Conservation (phyloP, 2,797 vertebrate genomes). For the Passerculus sandwichensis region DNA sequence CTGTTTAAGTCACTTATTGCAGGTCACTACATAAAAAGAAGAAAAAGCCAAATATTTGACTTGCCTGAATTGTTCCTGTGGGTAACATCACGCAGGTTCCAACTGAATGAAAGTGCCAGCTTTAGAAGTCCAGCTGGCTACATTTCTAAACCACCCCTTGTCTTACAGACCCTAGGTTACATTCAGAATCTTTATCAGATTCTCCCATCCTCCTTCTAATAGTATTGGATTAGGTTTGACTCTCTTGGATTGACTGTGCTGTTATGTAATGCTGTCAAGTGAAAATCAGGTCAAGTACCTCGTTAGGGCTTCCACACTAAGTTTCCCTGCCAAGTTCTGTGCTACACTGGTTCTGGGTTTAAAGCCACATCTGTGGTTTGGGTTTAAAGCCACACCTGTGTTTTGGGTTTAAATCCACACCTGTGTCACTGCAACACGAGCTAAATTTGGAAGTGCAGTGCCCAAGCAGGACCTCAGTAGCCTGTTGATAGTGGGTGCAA, state of each 20-base stretch:
- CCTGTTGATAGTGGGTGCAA: background rate
- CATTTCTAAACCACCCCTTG: background rate
- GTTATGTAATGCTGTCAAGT: background rate
- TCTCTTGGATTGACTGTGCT: background rate
- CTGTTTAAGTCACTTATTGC: background rate
- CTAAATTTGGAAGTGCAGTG: background rate
- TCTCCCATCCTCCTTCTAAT: background rate
- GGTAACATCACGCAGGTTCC: background rate
- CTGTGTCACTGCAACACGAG: background rate
- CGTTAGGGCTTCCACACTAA: fast-evolving
- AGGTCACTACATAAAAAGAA: background rate
- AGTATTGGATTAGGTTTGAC: conserved; percentile 8
- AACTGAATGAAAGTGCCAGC: background rate
- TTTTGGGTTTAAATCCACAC: background rate
- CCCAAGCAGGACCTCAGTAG: background rate
- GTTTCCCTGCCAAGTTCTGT: background rate
- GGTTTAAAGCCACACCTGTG: background rate
- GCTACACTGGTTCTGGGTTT: background rate
- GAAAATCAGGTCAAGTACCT: background rate
- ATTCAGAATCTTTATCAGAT: background rate
- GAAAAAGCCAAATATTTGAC: background rate
- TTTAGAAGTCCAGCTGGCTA: background rate
- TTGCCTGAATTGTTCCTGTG: background rate
- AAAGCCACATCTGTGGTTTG: background rate
- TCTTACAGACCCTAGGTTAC: background rate